Conservation (phyloP, 2,113 vertebrate species). For the Lepus timidus region DNA sequence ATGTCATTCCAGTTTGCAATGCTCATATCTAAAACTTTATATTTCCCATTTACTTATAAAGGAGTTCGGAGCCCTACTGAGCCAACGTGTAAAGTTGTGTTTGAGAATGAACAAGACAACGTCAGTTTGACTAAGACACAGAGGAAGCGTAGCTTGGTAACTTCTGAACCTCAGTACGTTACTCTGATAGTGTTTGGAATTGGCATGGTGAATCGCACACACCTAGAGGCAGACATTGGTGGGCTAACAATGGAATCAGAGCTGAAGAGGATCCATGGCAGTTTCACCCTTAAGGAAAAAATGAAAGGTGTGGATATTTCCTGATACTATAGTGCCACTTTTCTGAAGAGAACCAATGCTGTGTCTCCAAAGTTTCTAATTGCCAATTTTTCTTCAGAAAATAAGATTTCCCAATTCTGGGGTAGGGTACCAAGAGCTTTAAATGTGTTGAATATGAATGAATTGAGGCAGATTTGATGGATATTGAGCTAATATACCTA, state of each 20-base stretch:
- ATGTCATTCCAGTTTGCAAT: not conserved
- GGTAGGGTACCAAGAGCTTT: not conserved
- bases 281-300: constrained; percentile 98
- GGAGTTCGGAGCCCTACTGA: constrained; percentile 93
- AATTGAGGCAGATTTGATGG: not conserved
- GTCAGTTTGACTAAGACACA: constrained; percentile 88
- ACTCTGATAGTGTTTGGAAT: constrained; percentile 98
- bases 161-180: constrained; percentile 95
- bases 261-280: constrained; percentile 98
- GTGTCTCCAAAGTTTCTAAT: not conserved
- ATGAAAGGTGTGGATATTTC: constrained; percentile 94
- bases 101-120: constrained; percentile 95
- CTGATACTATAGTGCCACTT: not conserved
- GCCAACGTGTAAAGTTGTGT: constrained; percentile 93
- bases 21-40: not conserved
- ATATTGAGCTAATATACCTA: not conserved
- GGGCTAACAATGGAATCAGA: constrained; percentile 99
- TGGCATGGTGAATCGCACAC: constrained; percentile 98
- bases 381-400: not conserved
- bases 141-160: constrained; percentile 94
- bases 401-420: not conserved
- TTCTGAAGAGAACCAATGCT: not conserved
- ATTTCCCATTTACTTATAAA: constrained; percentile 52
- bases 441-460: not conserved
- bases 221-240: constrained; percentile 98